phyloP scores from a whole-genome alignment of 2,888 invertebrate species.

The Diarsia dahlii region DNA sequence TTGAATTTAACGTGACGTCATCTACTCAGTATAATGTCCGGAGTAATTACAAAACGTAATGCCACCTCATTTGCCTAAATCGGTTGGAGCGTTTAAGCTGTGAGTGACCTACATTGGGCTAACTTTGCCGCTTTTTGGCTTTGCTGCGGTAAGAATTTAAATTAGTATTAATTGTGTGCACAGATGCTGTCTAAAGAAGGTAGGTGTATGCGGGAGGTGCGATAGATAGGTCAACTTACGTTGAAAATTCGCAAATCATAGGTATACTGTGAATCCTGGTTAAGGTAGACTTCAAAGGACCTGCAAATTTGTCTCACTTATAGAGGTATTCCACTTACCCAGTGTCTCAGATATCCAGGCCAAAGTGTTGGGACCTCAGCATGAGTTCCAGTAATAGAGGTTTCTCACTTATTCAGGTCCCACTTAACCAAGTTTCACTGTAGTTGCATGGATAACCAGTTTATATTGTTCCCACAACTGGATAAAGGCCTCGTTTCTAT shows the following conservation, averaged over 20 bases:
- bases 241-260: background rate
- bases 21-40: slow-evolving; percentile 12
- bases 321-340: no score
- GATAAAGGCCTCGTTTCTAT: background rate
- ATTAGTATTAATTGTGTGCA: slow-evolving; percentile 25
- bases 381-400: no score
- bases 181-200: background rate
- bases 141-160: slow-evolving; percentile 30
- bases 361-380: no score
- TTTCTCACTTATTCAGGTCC: no score
- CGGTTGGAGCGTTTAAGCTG: slow-evolving; percentile 37
- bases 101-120: slow-evolving; percentile 36
- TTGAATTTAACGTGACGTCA: slow-evolving; percentile 31
- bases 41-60: slow-evolving; percentile 44
- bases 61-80: slow-evolving; percentile 52
- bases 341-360: no score
- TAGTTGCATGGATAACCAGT: background rate
- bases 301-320: no score
- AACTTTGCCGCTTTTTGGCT: slow-evolving; percentile 30
- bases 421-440: no score
- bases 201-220: background rate
- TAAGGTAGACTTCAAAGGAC: no score
- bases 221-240: background rate
- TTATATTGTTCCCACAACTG: background rate
- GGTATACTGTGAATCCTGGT: background rate